These are phyloP conservation scores for Plodia interpunctella DNA, from an alignment of 1,140 invertebrate genomes.

Conservation along the genomic window DNA sequence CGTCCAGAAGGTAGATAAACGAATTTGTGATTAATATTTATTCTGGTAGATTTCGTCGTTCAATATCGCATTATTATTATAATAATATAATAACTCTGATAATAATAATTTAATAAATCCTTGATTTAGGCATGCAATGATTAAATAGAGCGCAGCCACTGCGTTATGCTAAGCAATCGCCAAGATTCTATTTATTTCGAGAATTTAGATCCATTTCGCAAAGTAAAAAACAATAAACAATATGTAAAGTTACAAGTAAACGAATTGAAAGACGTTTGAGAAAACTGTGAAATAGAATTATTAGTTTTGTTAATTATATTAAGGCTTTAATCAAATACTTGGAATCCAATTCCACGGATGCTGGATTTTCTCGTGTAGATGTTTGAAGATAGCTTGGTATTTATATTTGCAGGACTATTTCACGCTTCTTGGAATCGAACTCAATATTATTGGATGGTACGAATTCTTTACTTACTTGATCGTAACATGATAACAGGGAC, in stretches of 20 bases:
- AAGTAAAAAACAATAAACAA: too few relatives aligned
- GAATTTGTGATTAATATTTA: neutral
- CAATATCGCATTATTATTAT: neutral
- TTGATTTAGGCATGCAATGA: too few relatives aligned
- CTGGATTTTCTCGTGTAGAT: neutral
- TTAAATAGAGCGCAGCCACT: too few relatives aligned
- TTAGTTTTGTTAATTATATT: too few relatives aligned
- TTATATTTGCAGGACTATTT: conserved; percentile 24
- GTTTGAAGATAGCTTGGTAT: neutral
- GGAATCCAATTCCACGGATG: neutral
- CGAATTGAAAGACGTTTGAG: too few relatives aligned
- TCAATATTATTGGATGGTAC: conserved; percentile 8
- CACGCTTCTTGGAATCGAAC: conserved; percentile 25
- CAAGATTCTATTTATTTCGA: too few relatives aligned
- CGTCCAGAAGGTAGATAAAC: conserved; percentile 16
- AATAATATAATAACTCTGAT: too few relatives aligned
- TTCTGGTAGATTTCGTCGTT: neutral
- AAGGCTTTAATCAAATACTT: neutral
- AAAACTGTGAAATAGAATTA: too few relatives aligned
- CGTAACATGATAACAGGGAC: conserved; percentile 20
- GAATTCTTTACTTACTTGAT: conserved; percentile 15
- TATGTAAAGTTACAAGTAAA: too few relatives aligned
- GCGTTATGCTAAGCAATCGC: too few relatives aligned
- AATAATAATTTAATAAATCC: too few relatives aligned
- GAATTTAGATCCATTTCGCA: too few relatives aligned